These are phyloP conservation scores for Coptotermes formosanus DNA, from an alignment of 1,140 invertebrate genomes.

Conservation along the genomic window DNA sequence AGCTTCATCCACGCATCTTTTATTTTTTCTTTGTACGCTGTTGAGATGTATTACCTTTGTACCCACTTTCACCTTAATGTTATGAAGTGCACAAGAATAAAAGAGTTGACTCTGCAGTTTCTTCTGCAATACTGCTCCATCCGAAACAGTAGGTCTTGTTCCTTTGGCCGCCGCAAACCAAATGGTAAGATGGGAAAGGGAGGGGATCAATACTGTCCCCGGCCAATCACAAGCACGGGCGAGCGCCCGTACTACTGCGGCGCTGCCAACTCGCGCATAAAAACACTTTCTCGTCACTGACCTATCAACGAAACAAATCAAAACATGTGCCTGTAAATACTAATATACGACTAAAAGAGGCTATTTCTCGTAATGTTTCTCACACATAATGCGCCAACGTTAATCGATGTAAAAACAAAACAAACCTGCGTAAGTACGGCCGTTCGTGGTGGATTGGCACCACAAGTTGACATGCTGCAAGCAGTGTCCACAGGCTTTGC, in stretches of 20 bases:
- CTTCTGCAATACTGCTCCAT: neutral
- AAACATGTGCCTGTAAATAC: neutral
- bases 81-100: neutral
- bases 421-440: too few relatives aligned
- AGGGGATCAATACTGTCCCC: conserved; percentile 15
- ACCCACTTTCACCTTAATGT: neutral
- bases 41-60: neutral
- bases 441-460: too few relatives aligned
- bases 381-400: too few relatives aligned
- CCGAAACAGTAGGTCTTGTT: neutral
- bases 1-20: neutral
- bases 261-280: conserved; percentile 7
- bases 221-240: neutral
- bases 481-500: neutral
- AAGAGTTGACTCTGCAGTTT: neutral
- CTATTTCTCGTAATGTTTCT: too few relatives aligned
- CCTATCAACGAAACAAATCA: neutral
- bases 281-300: neutral
- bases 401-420: too few relatives aligned
- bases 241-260: neutral
- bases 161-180: neutral
- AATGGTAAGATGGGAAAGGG: neutral
- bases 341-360: too few relatives aligned
- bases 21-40: neutral
- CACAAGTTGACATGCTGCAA: too few relatives aligned